Evolutionary conservation across 2,113 vertebrate genomes (phyloP), one percentile per base, ranked within the genome.

Genomic region (Podocnemis expansa): DNA sequence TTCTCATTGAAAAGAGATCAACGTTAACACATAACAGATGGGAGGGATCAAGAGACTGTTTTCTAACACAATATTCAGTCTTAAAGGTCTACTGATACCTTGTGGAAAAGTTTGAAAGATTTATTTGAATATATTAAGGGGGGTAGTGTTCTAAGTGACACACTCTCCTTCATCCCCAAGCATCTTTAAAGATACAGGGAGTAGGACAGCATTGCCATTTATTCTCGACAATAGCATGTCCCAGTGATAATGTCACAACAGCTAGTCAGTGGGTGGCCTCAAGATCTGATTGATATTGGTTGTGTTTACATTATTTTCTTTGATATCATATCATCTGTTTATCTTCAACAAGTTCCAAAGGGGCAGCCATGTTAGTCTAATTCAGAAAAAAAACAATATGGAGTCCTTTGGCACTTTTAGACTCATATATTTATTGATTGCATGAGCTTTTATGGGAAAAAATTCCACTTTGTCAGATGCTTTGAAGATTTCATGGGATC

Each of bases 1-100:
- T 52, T 52, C 91, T 88, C 82, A 75, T 95, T 97, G 97, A 94
- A 92, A 97, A 95, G 88, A 95, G 96, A 94, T 97, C 95, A 96
- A 80, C 70, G 63, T 87, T 97, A 95, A 93, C 90, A 52, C 93
- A 75, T 93, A 97, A 93, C 93, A 97, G 96, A 96, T 97, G 97
- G 88, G 86, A 56, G 85, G 34, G 79, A 85, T 93, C 95, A 95
- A 88, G 95, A 97, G 90, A 96, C 85, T 85, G 94, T 96, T 96
- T 96, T 60, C 55, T 95, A 89, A 87, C 85, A 88, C 27, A 86
- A 43, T 83, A 34, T 86, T 95, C 83, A 85, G 94, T 86, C 92
- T 63, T 54, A 93, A 93, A 96, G 92, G 94, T 94, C 80, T 80
- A 45, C 92, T 85, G 94, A 82, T 96, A 88, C 38, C 55, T 96